Conservation (phyloP, 2,113 vertebrate genomes). For the Nesogale talazaci region DNA sequence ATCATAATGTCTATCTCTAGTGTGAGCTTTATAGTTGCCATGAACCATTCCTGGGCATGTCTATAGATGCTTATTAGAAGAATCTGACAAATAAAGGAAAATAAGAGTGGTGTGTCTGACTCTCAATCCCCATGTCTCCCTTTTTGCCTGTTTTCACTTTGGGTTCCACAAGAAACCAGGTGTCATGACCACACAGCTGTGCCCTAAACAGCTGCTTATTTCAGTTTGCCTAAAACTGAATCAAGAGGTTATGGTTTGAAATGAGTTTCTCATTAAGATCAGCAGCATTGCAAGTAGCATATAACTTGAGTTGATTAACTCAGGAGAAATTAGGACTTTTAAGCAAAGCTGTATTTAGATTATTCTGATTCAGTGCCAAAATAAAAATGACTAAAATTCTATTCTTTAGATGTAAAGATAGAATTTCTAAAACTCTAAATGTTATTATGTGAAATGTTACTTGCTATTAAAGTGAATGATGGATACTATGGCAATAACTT, state of each 20-base stretch:
- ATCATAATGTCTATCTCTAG: conserved; percentile 37
- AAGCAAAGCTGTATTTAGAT: conserved; percentile 15
- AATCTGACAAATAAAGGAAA: conserved; percentile 60
- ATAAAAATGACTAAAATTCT: conserved; percentile 53
- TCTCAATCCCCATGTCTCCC: not conserved
- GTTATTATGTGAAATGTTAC: conserved; percentile 30
- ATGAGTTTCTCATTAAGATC: conserved; percentile 22
- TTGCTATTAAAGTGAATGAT: conserved; percentile 37
- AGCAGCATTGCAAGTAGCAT: not conserved
- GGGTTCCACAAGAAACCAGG: not conserved
- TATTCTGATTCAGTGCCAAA: conserved; percentile 67
- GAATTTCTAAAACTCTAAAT: conserved; percentile 46
- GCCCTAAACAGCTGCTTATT: not conserved
- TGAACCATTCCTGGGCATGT: conserved; percentile 74
- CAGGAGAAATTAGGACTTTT: conserved; percentile 66
- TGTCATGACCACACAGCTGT: not conserved
- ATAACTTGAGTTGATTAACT: conserved; percentile 72
- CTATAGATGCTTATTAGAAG: conserved; percentile 63
- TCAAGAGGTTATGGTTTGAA: conserved; percentile 29
- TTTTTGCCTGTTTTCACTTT: not conserved
- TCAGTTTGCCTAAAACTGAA: conserved; percentile 36
- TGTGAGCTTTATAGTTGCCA: conserved; percentile 71
- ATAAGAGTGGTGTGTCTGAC: not conserved
- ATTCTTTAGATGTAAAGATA: conserved; percentile 39
- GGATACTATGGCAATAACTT: conserved; percentile 56